Evolutionary conservation across 2,797 vertebrate species (phyloP), one percentile per base, ranked within the genome.

Genomic region (Oreochromis mossambicus): DNA sequence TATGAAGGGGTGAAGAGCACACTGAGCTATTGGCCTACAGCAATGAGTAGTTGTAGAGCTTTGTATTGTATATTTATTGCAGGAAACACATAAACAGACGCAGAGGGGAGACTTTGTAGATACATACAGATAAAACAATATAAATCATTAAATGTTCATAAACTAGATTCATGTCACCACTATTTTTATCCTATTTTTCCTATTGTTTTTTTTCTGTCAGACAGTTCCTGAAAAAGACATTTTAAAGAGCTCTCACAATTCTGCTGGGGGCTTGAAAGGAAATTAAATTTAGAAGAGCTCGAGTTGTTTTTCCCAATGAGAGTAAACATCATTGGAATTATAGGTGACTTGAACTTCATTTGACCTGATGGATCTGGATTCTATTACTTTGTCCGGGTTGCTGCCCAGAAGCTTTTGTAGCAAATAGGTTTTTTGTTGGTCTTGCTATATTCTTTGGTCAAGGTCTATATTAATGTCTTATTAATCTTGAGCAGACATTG

Each of bases 1-100:
- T 79, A 84, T 76, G 79, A 55, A 79, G 56, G 68, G 78, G 70
- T 81, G 79, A 90, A 43, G 75, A 83, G 51, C 48, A 63, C 41
- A 43, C 21, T 76, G 58, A 87, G 73, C 24, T n/a, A 51, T 41
- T 76, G 56, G 26, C 83, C 89, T 73, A 54, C 24, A 26, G 79
- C 84, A 7, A 63, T 38, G 50, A 85, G 54, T 36, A 32, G 80
- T 54, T 86, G 55, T 82, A 19, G 6, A 82, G 56, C 29, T 36
- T 26, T 78, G 36, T 87, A 79, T 79, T 83, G 14, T 84, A 43
- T 61, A 21, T 29, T 75, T 83, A 63, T 70, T 73, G 83, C 78
- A 48, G 55, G 56, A 84, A 78, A 77, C 34, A 36, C 12, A 36
- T 56, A 77, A 52, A 81, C 32, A 79, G 8, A 83, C 51, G 80